Evolutionary conservation across 2,888 invertebrate species (phyloP).

Genomic region (Fragum whitleyi): DNA sequence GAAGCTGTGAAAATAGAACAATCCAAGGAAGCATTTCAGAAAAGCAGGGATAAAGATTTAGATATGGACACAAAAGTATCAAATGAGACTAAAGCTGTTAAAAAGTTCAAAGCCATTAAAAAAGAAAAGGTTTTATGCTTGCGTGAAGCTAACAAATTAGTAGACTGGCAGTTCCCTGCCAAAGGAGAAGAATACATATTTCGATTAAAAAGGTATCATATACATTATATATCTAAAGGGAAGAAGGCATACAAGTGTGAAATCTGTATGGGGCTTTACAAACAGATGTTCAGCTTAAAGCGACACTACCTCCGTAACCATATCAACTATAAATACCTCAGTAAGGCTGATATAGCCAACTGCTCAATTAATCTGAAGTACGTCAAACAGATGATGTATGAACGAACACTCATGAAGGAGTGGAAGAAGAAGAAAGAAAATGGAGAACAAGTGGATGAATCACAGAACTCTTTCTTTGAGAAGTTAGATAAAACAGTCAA

Average conservation of each 20-base stretch:
- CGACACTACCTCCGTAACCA: conserved; percentile 86
- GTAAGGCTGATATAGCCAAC: conserved; percentile 85
- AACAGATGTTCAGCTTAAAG: conserved; percentile 86
- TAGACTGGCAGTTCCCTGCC: conserved; percentile 65
- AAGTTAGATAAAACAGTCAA: conserved; percentile 12
- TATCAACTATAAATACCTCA: conserved; percentile 85
- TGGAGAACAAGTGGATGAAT: not conserved
- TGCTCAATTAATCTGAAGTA: conserved; percentile 83
- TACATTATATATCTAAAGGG: conserved; percentile 69
- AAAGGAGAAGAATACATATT: conserved; percentile 65
- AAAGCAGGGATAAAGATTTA: not conserved
- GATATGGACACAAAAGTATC: not conserved
- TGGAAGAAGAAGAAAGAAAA: conserved; percentile 6
- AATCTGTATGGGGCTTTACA: conserved; percentile 86
- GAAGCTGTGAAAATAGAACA: not conserved
- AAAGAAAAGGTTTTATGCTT: not conserved
- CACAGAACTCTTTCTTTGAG: conserved; percentile 2
- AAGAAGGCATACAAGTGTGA: conserved; percentile 87
- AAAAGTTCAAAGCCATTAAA: not conserved
- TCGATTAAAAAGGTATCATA: conserved; percentile 60
- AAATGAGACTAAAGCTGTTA: not conserved
- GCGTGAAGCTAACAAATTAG: conserved; percentile 57
- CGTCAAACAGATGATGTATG: conserved; percentile 39
- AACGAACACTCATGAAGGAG: conserved; percentile 1
- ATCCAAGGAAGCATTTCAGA: not conserved